Conservation (phyloP, 2,888 invertebrate genomes). For the Scaptomyza polygonia region DNA sequence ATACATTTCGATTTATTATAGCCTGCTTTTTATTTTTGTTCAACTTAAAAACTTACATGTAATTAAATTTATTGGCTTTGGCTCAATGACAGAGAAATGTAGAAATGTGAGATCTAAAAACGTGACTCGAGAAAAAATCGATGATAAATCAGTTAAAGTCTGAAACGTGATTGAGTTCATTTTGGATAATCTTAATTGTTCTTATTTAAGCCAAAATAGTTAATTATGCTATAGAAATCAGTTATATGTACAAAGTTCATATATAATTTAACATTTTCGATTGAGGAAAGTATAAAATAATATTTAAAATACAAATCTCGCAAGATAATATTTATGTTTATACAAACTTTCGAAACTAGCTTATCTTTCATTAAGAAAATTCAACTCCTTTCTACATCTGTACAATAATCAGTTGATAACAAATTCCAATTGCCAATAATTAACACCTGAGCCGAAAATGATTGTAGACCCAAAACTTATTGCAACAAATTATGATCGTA, state of each 20-base stretch:
- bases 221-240: neutral
- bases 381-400: neutral
- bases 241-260: no score
- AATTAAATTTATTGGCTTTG: slow-evolving; percentile 32
- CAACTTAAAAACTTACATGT: slow-evolving; percentile 24
- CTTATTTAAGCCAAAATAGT: neutral
- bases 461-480: slow-evolving; percentile 3
- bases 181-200: neutral
- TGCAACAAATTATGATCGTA: slow-evolving; percentile 15
- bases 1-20: slow-evolving; percentile 64
- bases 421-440: slow-evolving; percentile 29
- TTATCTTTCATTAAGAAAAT: neutral
- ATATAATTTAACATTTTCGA: no score
- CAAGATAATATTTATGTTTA: no score
- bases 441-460: slow-evolving; percentile 25
- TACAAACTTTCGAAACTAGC: neutral
- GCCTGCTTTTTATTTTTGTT: slow-evolving; percentile 39
- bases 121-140: slow-evolving; percentile 51
- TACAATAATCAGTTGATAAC: slow-evolving; percentile 5
- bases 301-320: no score
- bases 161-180: slow-evolving; percentile 53
- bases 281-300: no score
- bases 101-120: slow-evolving; percentile 41
- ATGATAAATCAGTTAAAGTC: slow-evolving; percentile 38
- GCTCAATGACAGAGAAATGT: slow-evolving; percentile 43